Evolutionary conservation across 2,888 invertebrate genomes (phyloP).

Genomic region (Vesta saturnalis): DNA sequence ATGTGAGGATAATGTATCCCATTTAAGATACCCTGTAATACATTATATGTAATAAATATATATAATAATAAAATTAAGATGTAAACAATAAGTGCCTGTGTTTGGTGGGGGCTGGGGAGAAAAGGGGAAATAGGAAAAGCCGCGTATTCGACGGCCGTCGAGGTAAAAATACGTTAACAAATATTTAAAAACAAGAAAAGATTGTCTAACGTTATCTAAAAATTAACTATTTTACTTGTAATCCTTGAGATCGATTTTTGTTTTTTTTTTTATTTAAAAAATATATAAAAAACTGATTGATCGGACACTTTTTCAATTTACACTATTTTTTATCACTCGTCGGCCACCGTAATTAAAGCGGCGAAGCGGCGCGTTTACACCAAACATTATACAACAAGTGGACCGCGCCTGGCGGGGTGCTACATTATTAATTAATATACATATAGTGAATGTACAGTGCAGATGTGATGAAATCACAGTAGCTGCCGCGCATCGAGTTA

Average conservation of each 20-base stretch:
- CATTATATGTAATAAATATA: slow-evolving; percentile 60
- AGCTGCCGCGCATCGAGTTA: slow-evolving; percentile 64
- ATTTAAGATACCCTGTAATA: slow-evolving; percentile 65
- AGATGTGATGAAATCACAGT: slow-evolving; percentile 63
- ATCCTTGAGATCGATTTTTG: slow-evolving; percentile 27
- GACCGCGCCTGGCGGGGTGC: slow-evolving; percentile 63
- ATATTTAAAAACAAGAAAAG: background rate
- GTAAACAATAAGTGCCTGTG: slow-evolving; percentile 63
- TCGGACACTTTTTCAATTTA: background rate
- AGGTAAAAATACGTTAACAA: slow-evolving; percentile 61
- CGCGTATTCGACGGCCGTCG: slow-evolving; percentile 66
- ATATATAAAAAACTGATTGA: background rate
- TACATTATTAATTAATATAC: slow-evolving; percentile 60
- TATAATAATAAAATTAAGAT: slow-evolving; percentile 58
- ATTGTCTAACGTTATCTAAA: slow-evolving; percentile 22
- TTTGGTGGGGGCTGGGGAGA: slow-evolving; percentile 60
- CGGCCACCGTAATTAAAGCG: slow-evolving; percentile 66
- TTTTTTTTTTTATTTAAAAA: too few species aligned
- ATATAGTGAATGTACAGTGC: slow-evolving; percentile 64
- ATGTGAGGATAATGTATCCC: slow-evolving; percentile 64
- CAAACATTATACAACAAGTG: slow-evolving; percentile 64
- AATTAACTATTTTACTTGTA: slow-evolving; percentile 26
- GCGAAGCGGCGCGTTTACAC: slow-evolving; percentile 61
- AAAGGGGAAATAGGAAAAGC: slow-evolving; percentile 55
- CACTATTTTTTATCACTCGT: slow-evolving; percentile 60